phyloP scores from a whole-genome alignment of 1,140 invertebrate species.

The Trichoplusia ni region DNA sequence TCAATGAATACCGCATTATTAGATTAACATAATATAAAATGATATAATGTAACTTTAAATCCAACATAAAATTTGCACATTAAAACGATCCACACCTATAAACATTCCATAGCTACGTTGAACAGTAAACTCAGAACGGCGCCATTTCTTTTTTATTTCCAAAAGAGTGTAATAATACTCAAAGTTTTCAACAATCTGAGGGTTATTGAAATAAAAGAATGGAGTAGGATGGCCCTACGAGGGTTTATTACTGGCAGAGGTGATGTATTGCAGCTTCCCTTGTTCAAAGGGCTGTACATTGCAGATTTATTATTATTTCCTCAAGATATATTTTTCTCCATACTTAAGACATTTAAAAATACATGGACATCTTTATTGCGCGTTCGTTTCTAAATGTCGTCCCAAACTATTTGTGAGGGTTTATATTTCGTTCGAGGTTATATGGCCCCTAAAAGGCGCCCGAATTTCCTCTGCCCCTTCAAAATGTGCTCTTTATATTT shows the following conservation, averaged over 20 bases:
- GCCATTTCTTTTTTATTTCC: slow-evolving; percentile 36
- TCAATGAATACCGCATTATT: no score
- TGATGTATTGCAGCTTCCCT: slow-evolving; percentile 49
- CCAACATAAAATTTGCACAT: not conserved
- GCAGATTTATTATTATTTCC: slow-evolving; percentile 24
- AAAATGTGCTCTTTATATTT: slow-evolving; percentile 19
- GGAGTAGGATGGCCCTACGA: slow-evolving; percentile 46
- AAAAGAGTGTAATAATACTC: slow-evolving; percentile 56
- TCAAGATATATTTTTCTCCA: not conserved
- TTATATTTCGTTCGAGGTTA: slow-evolving; percentile 23
- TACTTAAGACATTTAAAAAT: slow-evolving; percentile 52
- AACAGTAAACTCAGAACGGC: slow-evolving; percentile 15
- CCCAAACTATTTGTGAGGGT: slow-evolving; percentile 18
- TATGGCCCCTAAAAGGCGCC: slow-evolving; percentile 21
- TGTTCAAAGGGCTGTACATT: slow-evolving; percentile 43
- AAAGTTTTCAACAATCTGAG: slow-evolving; percentile 52
- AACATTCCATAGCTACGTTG: slow-evolving; percentile 15
- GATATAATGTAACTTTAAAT: no score
- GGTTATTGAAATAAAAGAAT: slow-evolving; percentile 68
- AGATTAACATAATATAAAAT: no score
- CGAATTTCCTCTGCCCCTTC: slow-evolving; percentile 26
- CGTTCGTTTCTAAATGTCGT: slow-evolving; percentile 17
- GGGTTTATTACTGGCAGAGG: slow-evolving; percentile 55
- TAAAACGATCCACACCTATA: not conserved
- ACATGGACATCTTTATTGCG: slow-evolving; percentile 31